Base-by-base conservation (phyloP, 2,113 vertebrate species). In the Chlamydotis undulata region DNA sequence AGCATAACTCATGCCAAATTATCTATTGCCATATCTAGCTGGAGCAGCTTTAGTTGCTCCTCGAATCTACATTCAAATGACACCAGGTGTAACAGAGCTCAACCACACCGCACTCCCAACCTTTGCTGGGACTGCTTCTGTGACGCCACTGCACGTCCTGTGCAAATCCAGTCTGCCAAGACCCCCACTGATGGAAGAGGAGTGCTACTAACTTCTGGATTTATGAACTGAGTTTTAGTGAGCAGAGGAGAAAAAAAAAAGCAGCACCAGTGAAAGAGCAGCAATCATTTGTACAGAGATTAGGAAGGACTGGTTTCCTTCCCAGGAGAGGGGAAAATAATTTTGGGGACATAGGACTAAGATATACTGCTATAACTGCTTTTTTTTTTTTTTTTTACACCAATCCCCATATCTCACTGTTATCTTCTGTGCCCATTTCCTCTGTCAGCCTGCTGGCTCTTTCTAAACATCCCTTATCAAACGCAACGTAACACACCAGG, bases 11-110 rank as follows among this genome's bases (percentile, higher is more conserved):
- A 2, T 2, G 3, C 3, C 15, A 10, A 60, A 19, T 35, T 41
- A 55, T 7, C 59, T 31, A 8, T 1, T 24, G 45, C 18, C 52
- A 15, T 12, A 14, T 29, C 56, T 19, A 73, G 53, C 65, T 49
- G 45, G 53, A 65, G 17, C 78, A 71, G 65, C 59, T 71, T n/a
- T 26, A 53, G 11, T 3, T 41, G 37, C 71, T 83, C 57, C 35
- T 12, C 7, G 47, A 61, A 21, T 4, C 41, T 26, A 25, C 31
- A 17, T 13, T 22, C 19, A 50, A 52, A 7, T 1, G 8, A 37
- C 5, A 28, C 0, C 0, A 43, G 19, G 47, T 31, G 41, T 3
- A n/a, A 35, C 2, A 4, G 26, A 53, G 65, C 56, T 1, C 73
- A 67, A 45, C 19, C 31, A 63, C 67, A 50, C 19, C 31, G 45